These are phyloP conservation scores for Pectinophora gossypiella DNA, from an alignment of 1,140 invertebrate species.

Conservation along the genomic window DNA sequence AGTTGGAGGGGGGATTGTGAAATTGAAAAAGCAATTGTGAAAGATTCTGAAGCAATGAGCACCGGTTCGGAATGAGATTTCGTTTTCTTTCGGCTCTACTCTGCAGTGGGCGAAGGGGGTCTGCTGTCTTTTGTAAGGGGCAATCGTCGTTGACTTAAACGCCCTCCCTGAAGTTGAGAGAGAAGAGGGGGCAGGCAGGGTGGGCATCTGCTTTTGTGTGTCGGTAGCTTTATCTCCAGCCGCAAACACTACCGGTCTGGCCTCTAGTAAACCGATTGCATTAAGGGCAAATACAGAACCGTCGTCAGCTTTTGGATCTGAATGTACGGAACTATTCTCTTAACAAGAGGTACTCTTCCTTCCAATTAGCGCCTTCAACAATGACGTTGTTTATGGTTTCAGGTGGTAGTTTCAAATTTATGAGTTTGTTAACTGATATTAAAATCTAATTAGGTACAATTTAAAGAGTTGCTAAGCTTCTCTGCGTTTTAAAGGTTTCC, in stretches of 20 bases:
- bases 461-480: too few species aligned
- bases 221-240: slow-evolving; percentile 36
- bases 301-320: too few species aligned
- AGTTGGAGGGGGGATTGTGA: slow-evolving; percentile 25
- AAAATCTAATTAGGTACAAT: too few species aligned
- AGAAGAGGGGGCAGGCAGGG: slow-evolving; percentile 18
- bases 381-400: too few species aligned
- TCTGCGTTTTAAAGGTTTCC: too few species aligned
- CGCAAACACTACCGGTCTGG: slow-evolving; percentile 28
- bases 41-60: slow-evolving; percentile 53
- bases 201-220: slow-evolving; percentile 44
- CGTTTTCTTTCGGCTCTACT: slow-evolving; percentile 50
- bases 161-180: slow-evolving; percentile 20
- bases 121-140: slow-evolving; percentile 44
- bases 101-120: slow-evolving; percentile 29
- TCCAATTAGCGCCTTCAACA: too few species aligned
- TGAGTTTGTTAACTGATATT: too few species aligned
- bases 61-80: slow-evolving; percentile 42
- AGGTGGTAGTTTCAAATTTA: too few species aligned
- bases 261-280: slow-evolving; percentile 43
- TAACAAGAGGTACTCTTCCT: too few species aligned
- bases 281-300: slow-evolving; percentile 18
- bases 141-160: slow-evolving; percentile 51
- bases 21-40: slow-evolving; percentile 57
- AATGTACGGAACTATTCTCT: too few species aligned